Conservation (phyloP, 2,888 invertebrate species). For the Agonopterix alstromeriana region DNA sequence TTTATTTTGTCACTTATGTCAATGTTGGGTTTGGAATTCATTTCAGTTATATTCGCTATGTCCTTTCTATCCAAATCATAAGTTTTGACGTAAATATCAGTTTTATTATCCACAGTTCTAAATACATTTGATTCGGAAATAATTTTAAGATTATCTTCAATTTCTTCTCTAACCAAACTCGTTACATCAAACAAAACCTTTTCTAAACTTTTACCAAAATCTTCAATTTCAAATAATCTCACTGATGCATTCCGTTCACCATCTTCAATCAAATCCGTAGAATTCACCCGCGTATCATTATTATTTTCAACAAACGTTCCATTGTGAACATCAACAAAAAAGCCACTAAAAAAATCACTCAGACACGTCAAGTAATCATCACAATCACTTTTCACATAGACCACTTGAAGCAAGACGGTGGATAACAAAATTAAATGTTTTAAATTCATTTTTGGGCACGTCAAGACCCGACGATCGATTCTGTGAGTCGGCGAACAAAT, state of each 20-base stretch:
- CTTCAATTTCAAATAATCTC: slow-evolving; percentile 9
- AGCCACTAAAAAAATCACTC: slow-evolving; percentile 25
- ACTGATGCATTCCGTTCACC: slow-evolving; percentile 1
- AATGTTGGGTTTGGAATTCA: neutral
- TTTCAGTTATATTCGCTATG: neutral
- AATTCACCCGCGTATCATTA: neutral
- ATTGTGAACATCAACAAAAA: slow-evolving; percentile 24
- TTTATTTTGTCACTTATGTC: neutral
- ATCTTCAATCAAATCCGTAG: neutral
- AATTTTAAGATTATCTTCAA: slow-evolving; percentile 20
- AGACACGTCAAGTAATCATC: slow-evolving; percentile 36
- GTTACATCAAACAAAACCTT: slow-evolving; percentile 31
- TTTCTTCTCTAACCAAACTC: slow-evolving; percentile 30
- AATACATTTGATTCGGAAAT: slow-evolving; percentile 12
- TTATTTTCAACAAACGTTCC: slow-evolving; percentile 19
- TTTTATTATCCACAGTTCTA: slow-evolving; percentile 28
- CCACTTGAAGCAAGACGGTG: slow-evolving; percentile 21
- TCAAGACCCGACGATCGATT: too few relatives aligned
- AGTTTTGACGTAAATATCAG: slow-evolving; percentile 8
- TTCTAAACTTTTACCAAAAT: slow-evolving; percentile 21
- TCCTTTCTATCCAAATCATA: neutral
- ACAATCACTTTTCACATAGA: slow-evolving; percentile 36
- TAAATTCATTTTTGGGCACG: slow-evolving; percentile 9
- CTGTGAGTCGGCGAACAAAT: too few relatives aligned
- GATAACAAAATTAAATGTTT: slow-evolving; percentile 17